Conservation (phyloP, 92 coral and sea anemone species). For the Porites evermanni region DNA sequence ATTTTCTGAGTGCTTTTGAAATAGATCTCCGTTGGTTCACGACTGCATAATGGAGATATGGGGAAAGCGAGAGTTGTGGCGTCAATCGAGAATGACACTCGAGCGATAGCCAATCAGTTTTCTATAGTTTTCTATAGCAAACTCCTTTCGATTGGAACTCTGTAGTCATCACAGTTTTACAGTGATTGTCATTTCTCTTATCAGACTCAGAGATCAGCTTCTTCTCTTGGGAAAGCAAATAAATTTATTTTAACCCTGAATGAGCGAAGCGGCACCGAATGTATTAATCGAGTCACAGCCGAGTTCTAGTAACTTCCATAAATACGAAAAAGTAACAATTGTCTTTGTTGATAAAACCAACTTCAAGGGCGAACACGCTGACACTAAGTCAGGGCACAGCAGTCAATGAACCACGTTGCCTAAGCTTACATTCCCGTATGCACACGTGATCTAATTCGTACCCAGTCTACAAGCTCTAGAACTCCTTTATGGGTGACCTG, state of each 20-base stretch:
- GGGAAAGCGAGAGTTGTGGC: too few relatives aligned
- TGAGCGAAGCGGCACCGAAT: neutral
- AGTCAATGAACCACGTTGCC: neutral
- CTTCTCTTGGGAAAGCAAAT: neutral
- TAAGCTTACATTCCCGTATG: too few relatives aligned
- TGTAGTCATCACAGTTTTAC: neutral
- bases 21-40: too few relatives aligned
- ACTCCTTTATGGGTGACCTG: too few relatives aligned
- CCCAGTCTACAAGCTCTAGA: too few relatives aligned
- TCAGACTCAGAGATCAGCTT: neutral
- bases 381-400: neutral
- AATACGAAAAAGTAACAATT: neutral
- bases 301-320: neutral
- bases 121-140: neutral
- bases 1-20: too few relatives aligned
- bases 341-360: neutral
- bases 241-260: neutral
- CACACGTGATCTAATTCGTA: too few relatives aligned
- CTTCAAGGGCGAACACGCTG: neutral
- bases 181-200: neutral
- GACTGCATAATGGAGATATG: too few relatives aligned
- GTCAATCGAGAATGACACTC: too few relatives aligned
- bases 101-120: too few relatives aligned
- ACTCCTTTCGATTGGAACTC: constrained; percentile 9
- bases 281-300: neutral